Evolutionary conservation across 2,888 invertebrate genomes (phyloP).

Genomic region (Latrodectus hesperus): DNA sequence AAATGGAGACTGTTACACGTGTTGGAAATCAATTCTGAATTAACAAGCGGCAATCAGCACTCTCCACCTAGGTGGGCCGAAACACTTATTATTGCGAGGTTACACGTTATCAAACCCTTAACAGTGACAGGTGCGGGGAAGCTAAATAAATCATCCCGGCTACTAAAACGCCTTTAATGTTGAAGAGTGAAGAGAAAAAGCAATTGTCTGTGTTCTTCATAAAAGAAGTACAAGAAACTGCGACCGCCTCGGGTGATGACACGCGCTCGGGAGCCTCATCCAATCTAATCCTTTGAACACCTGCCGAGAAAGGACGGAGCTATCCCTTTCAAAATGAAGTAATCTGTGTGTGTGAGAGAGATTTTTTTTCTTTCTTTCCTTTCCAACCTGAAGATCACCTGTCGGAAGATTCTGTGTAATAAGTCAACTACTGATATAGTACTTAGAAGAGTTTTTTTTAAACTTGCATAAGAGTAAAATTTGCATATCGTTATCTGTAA

Average conservation of each 20-base stretch:
- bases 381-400: too few species aligned
- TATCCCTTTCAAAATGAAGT: too few species aligned
- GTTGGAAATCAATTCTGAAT: slow-evolving; percentile 15
- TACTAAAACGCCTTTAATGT: slow-evolving; percentile 23
- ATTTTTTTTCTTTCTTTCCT: too few species aligned
- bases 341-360: too few species aligned
- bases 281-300: slow-evolving; percentile 47
- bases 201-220: slow-evolving; percentile 9
- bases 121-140: slow-evolving; percentile 19
- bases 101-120: slow-evolving; percentile 9
- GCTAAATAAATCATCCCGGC: slow-evolving; percentile 52
- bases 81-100: background rate
- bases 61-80: background rate
- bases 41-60: slow-evolving; percentile 2
- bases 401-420: too few species aligned
- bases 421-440: too few species aligned
- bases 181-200: background rate
- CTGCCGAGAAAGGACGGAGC: slow-evolving; percentile 11
- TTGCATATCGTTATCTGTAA: too few species aligned
- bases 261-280: slow-evolving; percentile 9
- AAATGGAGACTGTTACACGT: background rate
- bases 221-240: slow-evolving; percentile 25
- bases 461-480: too few species aligned
- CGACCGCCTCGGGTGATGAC: slow-evolving; percentile 21
- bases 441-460: too few species aligned